Conservation (phyloP, 2,113 vertebrate genomes). For the Garra rufa region DNA sequence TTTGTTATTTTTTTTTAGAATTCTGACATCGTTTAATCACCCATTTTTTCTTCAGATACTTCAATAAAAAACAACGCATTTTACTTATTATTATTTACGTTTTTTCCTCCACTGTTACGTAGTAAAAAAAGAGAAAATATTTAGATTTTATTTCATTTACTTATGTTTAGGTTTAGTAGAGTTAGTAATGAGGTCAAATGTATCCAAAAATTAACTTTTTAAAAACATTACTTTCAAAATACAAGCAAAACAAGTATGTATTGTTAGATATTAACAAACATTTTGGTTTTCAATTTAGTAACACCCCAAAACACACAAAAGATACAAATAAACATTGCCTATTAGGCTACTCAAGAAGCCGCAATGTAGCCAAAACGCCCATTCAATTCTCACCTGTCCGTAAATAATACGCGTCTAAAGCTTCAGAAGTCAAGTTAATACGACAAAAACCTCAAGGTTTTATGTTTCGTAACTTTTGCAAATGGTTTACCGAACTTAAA, state of each 20-base stretch:
- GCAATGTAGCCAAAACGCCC: not conserved
- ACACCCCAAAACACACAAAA: not conserved
- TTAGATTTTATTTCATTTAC: not conserved
- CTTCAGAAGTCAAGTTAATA: not conserved
- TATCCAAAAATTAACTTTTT: not conserved
- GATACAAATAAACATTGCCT: not conserved
- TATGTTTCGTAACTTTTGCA: not conserved
- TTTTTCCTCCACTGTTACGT: not conserved
- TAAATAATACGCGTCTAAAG: not conserved
- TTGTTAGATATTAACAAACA: not conserved
- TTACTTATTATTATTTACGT: not conserved
- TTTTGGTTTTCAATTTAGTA: not conserved
- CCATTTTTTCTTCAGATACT: not conserved
- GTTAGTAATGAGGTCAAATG: not conserved
- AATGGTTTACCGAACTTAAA: not conserved
- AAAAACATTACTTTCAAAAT: not conserved
- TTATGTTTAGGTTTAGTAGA: too few relatives aligned
- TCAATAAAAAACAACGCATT: not conserved
- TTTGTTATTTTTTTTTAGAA: not conserved
- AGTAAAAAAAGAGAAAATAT: not conserved
- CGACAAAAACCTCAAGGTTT: not conserved
- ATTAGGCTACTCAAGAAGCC: not conserved
- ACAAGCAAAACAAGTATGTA: not conserved
- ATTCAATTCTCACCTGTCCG: not conserved
- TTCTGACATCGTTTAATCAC: not conserved